phyloP scores from a whole-genome alignment of 1,140 invertebrate species.

The Akabosia matsudoensis region DNA sequence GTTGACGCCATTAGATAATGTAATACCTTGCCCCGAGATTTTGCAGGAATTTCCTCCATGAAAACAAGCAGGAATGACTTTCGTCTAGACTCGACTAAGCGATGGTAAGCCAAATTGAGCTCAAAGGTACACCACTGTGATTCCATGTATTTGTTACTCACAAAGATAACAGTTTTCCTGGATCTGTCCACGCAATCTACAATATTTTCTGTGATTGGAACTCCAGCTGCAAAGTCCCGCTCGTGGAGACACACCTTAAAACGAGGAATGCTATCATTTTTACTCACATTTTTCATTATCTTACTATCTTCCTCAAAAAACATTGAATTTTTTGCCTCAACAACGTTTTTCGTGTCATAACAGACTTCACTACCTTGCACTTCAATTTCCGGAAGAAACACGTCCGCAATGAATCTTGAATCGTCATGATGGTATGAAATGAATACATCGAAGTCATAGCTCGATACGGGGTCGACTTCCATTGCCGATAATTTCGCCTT shows the following conservation, averaged over 20 bases:
- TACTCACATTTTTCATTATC: neutral
- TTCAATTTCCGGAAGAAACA: conserved; percentile 60
- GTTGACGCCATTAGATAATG: conserved; percentile 63
- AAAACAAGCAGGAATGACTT: conserved; percentile 61
- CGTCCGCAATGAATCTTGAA: conserved; percentile 59
- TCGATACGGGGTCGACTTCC: neutral
- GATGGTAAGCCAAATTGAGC: conserved; percentile 64
- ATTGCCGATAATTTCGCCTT: conserved; percentile 36
- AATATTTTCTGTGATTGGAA: conserved; percentile 57
- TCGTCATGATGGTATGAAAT: conserved; percentile 63
- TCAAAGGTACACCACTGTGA: conserved; percentile 67
- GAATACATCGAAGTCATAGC: conserved; percentile 60
- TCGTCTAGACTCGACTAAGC: conserved; percentile 59
- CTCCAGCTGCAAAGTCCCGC: conserved; percentile 56
- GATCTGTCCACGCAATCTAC: conserved; percentile 63
- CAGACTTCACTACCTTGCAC: conserved; percentile 49
- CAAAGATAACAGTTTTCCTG: conserved; percentile 58
- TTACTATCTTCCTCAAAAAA: neutral
- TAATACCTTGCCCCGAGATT: conserved; percentile 58
- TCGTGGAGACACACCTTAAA: conserved; percentile 60
- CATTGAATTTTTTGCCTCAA: neutral
- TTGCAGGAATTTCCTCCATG: conserved; percentile 61
- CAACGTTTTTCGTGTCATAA: neutral
- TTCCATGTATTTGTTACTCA: conserved; percentile 59
- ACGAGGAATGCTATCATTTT: neutral